Conservation (phyloP, 2,888 invertebrate genomes). For the Acleris literana region DNA sequence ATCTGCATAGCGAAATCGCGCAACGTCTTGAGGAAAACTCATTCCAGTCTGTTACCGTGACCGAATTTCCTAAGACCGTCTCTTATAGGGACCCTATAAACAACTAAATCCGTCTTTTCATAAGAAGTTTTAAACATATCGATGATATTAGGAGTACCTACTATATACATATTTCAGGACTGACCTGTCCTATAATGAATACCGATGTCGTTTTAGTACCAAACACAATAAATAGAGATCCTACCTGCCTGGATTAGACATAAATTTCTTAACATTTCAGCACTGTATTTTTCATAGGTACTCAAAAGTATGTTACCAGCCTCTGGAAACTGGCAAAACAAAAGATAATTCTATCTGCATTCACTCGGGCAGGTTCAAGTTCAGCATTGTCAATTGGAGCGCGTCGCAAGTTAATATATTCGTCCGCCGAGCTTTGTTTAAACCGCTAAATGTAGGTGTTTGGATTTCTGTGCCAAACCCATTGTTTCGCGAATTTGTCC, state of each 20-base stretch:
- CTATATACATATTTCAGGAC: too few relatives aligned
- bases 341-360: constrained; percentile 5
- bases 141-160: too few relatives aligned
- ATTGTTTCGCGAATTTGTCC: constrained; percentile 63
- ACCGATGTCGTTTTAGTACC: too few relatives aligned
- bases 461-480: constrained; percentile 63
- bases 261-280: too few relatives aligned
- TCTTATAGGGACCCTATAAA: background rate
- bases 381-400: constrained; percentile 19
- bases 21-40: constrained; percentile 23
- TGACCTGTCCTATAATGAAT: too few relatives aligned
- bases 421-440: constrained; percentile 20
- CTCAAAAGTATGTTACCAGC: background rate
- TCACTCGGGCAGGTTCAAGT: constrained; percentile 20
- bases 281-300: too few relatives aligned
- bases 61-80: constrained; percentile 22
- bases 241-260: too few relatives aligned
- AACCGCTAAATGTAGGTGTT: constrained; percentile 40
- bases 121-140: too few relatives aligned
- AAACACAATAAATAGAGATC: too few relatives aligned
- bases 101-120: background rate
- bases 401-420: constrained; percentile 19
- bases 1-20: constrained; percentile 7
- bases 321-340: background rate
- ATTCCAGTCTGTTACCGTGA: constrained; percentile 23